Evolutionary conservation across 2,888 invertebrate genomes (phyloP).

Genomic region (Stratiomys singularior): DNA sequence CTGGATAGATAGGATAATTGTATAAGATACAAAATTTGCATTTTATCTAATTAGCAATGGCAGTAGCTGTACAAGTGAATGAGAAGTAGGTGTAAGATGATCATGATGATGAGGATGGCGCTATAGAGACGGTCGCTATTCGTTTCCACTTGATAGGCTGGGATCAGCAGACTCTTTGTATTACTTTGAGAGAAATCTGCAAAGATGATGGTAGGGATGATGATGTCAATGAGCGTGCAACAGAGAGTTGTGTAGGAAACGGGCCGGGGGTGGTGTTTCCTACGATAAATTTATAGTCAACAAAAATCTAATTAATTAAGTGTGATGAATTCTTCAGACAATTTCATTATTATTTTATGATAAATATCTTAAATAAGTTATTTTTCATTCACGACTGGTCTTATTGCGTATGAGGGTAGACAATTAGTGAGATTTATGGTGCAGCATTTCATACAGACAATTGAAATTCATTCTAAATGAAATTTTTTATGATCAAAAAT

Average conservation of each 20-base stretch:
- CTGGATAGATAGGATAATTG: neutral
- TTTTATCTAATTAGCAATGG: constrained; percentile 19
- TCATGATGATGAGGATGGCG: neutral
- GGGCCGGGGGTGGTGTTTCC: too few relatives aligned
- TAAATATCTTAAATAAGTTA: constrained; percentile 5
- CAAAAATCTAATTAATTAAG: constrained; percentile 19
- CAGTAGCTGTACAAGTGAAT: too few relatives aligned
- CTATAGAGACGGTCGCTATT: neutral
- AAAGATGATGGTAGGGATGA: neutral
- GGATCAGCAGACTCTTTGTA: neutral
- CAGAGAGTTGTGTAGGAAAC: neutral
- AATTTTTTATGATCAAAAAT: too few relatives aligned
- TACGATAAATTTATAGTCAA: constrained; percentile 5
- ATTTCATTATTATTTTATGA: constrained; percentile 19
- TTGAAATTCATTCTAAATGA: too few relatives aligned
- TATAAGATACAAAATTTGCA: constrained; percentile 19
- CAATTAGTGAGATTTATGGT: neutral
- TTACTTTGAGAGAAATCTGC: neutral
- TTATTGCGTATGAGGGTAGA: neutral
- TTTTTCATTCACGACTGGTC: neutral
- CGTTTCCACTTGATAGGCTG: constrained; percentile 1
- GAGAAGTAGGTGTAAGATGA: neutral
- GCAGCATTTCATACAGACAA: neutral
- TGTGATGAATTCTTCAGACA: constrained; percentile 15
- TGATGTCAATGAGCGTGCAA: neutral